Evolutionary conservation across 1,140 invertebrate genomes (phyloP).

Genomic region (Drosophila sturtevanti): DNA sequence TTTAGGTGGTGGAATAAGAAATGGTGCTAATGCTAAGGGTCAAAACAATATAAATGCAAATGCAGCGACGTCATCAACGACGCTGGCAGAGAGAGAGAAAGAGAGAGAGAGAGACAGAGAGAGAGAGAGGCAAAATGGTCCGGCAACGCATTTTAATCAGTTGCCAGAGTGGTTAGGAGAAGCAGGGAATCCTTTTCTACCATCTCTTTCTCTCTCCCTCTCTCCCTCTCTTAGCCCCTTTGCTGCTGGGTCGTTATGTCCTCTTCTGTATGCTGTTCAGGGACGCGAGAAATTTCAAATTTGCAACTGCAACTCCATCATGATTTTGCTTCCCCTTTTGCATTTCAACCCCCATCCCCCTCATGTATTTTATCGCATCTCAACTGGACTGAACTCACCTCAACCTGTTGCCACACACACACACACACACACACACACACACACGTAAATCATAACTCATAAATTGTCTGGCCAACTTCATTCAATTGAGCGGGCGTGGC

Average conservation of each 20-base stretch:
- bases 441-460: slow-evolving; percentile 8
- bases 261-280: background rate
- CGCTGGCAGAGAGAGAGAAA: no score
- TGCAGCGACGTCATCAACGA: slow-evolving; percentile 47
- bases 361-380: background rate
- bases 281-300: background rate
- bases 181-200: background rate
- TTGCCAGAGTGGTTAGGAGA: slow-evolving; percentile 17
- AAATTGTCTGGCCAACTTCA: slow-evolving; percentile 9
- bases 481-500: slow-evolving; percentile 4
- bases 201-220: background rate
- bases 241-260: background rate
- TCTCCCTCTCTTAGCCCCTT: background rate
- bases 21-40: slow-evolving; percentile 70
- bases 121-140: slow-evolving; percentile 25
- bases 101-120: no score
- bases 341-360: no score
- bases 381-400: background rate
- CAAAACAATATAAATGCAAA: slow-evolving; percentile 82
- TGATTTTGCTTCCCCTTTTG: background rate
- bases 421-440: background rate
- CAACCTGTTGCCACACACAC: slow-evolving; percentile 2
- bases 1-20: slow-evolving; percentile 29
- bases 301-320: background rate
- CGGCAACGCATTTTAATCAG: slow-evolving; percentile 78